These are phyloP conservation scores for Corticium candelabrum DNA, from an alignment of 37 sponge, comb jelly and placozoan genomes.

Conservation along the genomic window DNA sequence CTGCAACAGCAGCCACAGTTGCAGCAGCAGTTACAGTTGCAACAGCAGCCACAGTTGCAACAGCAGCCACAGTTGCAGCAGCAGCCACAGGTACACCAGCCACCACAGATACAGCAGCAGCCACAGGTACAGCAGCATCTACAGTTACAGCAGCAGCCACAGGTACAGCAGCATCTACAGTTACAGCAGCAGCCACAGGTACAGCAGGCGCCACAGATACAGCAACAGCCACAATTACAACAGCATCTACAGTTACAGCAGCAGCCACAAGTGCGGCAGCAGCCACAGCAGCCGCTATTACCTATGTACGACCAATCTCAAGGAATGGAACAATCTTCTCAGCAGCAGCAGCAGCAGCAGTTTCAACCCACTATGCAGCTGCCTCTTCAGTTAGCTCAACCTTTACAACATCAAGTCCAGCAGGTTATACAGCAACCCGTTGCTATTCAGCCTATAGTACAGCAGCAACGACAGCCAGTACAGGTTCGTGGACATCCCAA, in stretches of 20 bases:
- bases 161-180: neutral
- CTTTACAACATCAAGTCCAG: neutral
- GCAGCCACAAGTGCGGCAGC: neutral
- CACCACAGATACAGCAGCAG: neutral
- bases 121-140: neutral
- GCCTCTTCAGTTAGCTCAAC: neutral
- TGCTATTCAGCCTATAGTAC: no score
- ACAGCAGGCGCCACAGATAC: neutral
- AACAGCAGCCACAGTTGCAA: neutral
- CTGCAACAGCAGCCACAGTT: neutral
- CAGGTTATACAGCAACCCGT: neutral
- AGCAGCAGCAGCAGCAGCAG: neutral
- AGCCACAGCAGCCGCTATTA: neutral
- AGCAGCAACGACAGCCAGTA: neutral
- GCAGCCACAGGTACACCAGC: neutral
- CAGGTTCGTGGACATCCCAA: neutral
- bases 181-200: neutral
- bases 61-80: neutral
- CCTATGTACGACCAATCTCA: neutral
- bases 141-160: neutral
- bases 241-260: neutral
- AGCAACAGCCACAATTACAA: neutral
- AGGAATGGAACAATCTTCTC: neutral
- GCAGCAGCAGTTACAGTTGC: neutral
- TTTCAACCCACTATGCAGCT: neutral